Percentiles rank a stretch among this genome's conserved stretches.
phyloP scores from a whole-genome alignment of 2,888 invertebrate genomes.

The Cephus nigrinus region DNA sequence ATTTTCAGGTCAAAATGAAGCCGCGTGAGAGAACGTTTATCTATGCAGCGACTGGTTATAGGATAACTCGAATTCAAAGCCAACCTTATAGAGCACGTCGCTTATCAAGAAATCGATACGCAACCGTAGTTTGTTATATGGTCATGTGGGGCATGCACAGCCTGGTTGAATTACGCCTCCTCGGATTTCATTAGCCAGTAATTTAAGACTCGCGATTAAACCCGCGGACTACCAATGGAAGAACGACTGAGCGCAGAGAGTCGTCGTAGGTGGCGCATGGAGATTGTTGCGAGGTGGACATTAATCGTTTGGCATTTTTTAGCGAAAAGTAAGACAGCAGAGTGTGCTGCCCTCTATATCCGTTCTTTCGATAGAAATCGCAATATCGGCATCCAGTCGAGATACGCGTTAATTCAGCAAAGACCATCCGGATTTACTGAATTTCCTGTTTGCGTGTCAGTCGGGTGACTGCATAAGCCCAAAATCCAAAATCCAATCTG shows the following conservation, averaged over 20 bases:
- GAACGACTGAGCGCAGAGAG: neutral
- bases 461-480: neutral
- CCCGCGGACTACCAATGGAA: neutral
- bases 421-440: neutral
- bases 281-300: neutral
- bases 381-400: neutral
- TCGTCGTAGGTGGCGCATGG: neutral
- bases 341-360: neutral
- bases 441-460: neutral
- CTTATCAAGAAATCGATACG: constrained; percentile 40
- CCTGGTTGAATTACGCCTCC: constrained; percentile 31
- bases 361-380: neutral
- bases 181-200: constrained; percentile 42
- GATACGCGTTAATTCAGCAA: neutral
- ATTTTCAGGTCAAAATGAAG: neutral
- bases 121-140: constrained; percentile 34
- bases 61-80: neutral
- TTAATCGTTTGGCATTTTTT: neutral
- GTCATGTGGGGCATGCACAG: constrained; percentile 28
- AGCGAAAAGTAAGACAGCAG: neutral
- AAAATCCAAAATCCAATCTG: too few relatives aligned
- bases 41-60: neutral
- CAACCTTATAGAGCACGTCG: constrained; percentile 13
- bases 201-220: constrained; percentile 46
- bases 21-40: neutral